Conservation (phyloP, 2,113 vertebrate species). For the Chloebia gouldiae region DNA sequence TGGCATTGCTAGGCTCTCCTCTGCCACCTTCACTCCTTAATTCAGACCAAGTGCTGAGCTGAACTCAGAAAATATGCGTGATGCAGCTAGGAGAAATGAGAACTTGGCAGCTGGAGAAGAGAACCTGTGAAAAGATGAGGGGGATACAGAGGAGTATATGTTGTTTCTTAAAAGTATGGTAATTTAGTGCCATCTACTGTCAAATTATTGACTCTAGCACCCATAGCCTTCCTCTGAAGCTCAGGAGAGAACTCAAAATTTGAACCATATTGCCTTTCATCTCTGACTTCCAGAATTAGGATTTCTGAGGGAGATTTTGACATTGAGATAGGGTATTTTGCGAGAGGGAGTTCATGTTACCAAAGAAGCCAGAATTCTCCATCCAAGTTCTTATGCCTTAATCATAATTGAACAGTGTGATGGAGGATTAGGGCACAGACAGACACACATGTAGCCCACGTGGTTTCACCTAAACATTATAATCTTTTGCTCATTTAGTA, state of each 20-base stretch:
- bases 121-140: neutral
- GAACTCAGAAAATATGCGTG: neutral
- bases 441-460: neutral
- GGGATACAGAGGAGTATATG: neutral
- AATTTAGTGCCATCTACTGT: conserved; percentile 70
- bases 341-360: neutral
- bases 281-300: neutral
- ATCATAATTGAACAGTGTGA: neutral
- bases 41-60: neutral
- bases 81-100: neutral
- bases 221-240: neutral
- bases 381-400: neutral
- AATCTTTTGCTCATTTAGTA: neutral
- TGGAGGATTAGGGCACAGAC: neutral
- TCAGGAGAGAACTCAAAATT: neutral
- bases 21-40: neutral
- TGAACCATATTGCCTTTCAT: neutral
- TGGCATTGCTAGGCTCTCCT: neutral
- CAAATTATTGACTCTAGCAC: conserved; percentile 16
- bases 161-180: conserved; percentile 6
- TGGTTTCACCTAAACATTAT: neutral
- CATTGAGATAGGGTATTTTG: neutral
- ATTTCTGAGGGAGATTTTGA: neutral
- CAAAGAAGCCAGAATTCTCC: neutral
- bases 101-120: neutral